Percentiles rank a stretch among this genome's conserved stretches.
Evolutionary conservation across 2,113 vertebrate genomes (phyloP).

Genomic region (Stegastes partitus): DNA sequence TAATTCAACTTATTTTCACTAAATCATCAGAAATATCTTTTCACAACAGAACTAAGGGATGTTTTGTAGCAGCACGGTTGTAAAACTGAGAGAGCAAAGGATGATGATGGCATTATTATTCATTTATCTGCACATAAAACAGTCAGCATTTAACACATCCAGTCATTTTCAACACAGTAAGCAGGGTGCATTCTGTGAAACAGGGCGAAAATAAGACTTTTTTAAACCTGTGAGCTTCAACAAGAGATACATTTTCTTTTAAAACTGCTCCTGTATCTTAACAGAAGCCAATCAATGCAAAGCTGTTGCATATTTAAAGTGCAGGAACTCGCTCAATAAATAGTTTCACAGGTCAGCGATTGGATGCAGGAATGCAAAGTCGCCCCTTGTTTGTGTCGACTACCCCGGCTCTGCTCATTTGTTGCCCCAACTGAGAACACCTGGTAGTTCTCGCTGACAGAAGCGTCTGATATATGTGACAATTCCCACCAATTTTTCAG

Average conservation of each 20-base stretch:
- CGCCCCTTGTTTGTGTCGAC: not conserved
- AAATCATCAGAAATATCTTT: not conserved
- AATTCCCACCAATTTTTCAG: constrained; percentile 27
- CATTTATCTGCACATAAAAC: not conserved
- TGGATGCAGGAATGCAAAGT: constrained; percentile 41
- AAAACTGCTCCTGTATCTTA: not conserved
- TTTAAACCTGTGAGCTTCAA: not conserved
- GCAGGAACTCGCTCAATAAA: not conserved
- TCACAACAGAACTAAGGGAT: not conserved
- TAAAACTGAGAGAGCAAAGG: not conserved
- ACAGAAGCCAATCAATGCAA: too few species aligned
- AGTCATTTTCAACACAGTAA: not conserved
- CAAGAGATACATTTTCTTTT: not conserved
- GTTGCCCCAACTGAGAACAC: constrained; percentile 25
- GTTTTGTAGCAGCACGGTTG: not conserved
- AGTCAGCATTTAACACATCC: too few species aligned
- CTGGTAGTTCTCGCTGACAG: constrained; percentile 59
- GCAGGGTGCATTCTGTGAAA: not conserved
- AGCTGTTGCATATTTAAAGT: too few species aligned
- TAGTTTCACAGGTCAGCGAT: constrained; percentile 12
- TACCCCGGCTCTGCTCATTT: constrained; percentile 16
- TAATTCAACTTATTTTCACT: not conserved
- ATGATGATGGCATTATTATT: not conserved
- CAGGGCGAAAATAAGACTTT: too few species aligned
- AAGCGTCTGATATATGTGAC: constrained; percentile 40